These are phyloP conservation scores for Cotesia glomerata DNA, from an alignment of 1,140 invertebrate genomes.

Conservation along the genomic window DNA sequence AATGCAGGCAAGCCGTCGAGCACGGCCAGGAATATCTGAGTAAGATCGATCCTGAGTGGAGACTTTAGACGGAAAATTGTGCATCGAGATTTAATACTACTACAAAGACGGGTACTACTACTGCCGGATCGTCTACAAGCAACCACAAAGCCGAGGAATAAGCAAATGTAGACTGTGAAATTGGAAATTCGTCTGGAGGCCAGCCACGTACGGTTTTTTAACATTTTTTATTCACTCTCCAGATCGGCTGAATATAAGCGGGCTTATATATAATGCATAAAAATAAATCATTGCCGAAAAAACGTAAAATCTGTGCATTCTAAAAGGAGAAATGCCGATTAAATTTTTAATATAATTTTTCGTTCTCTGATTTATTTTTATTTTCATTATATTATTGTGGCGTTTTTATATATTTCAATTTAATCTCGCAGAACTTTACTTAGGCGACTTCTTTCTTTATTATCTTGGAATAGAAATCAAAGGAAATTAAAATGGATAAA, in stretches of 20 bases:
- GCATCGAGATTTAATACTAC: constrained; percentile 20
- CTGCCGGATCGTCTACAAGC: too few species aligned
- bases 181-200: constrained; percentile 26
- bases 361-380: too few species aligned
- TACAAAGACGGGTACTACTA: neutral
- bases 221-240: neutral
- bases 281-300: neutral
- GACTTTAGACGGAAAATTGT: neutral
- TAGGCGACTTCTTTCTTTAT: too few species aligned
- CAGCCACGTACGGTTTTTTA: constrained; percentile 2
- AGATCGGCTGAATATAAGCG: neutral
- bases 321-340: neutral
- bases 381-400: too few species aligned
- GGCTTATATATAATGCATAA: neutral
- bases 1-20: constrained; percentile 14
- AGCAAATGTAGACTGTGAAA: constrained; percentile 17
- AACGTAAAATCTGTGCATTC: neutral
- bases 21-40: constrained; percentile 18
- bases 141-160: neutral
- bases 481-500: neutral
- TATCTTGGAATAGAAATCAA: too few species aligned
- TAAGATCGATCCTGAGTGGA: constrained; percentile 8
- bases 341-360: too few species aligned
- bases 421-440: too few species aligned
- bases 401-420: too few species aligned